Evolutionary conservation across 2,113 vertebrate species (phyloP).

Genomic region (Spilogale gracilis): DNA sequence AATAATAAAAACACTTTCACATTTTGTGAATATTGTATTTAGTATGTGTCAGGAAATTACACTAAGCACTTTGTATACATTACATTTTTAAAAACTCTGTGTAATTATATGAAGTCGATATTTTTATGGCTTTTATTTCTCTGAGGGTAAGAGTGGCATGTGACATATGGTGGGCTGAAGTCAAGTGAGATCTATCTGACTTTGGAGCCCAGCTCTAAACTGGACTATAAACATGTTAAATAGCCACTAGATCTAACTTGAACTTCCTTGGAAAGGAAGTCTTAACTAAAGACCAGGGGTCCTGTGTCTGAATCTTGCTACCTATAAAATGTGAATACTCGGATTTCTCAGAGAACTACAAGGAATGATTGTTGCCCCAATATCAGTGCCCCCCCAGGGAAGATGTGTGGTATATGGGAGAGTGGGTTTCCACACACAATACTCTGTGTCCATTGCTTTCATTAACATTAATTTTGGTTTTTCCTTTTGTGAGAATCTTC

Average conservation of each 20-base stretch:
- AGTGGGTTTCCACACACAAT: too few relatives aligned
- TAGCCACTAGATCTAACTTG: not conserved
- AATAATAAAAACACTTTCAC: not conserved
- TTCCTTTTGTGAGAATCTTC: not conserved
- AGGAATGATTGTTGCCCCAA: not conserved
- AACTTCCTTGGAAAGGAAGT: not conserved
- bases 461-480: not conserved
- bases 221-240: not conserved
- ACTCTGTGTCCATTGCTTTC: not conserved
- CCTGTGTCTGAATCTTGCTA: not conserved
- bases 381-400: not conserved
- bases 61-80: not conserved
- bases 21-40: not conserved
- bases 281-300: not conserved
- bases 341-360: not conserved
- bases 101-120: not conserved
- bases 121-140: not conserved
- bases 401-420: too few relatives aligned
- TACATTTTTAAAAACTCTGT: not conserved
- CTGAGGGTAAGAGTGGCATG: not conserved
- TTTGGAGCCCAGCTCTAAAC: not conserved
- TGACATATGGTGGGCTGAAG: not conserved
- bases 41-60: not conserved
- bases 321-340: not conserved
- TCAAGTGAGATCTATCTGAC: not conserved